Percentiles rank a stretch among this genome's conserved stretches.
These are phyloP conservation scores for Watsonalla cultraria DNA, from an alignment of 2,888 invertebrate species.

Conservation along the genomic window DNA sequence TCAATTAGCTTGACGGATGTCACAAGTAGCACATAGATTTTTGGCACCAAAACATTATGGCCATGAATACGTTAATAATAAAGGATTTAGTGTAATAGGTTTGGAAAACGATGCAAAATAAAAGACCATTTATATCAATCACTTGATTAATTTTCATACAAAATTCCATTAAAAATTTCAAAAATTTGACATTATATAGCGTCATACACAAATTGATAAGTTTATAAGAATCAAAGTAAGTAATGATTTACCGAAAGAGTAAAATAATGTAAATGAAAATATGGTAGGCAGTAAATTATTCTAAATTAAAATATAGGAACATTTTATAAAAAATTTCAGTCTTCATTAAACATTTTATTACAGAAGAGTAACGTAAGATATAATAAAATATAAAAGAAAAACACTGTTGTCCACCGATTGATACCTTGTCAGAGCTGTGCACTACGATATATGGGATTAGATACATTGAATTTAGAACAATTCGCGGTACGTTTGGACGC, in stretches of 20 bases:
- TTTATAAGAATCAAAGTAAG: constrained; percentile 71
- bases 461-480: constrained; percentile 10
- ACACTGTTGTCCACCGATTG: constrained; percentile 63
- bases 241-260: constrained; percentile 65
- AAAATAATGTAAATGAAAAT: constrained; percentile 68
- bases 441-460: constrained; percentile 17
- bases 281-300: constrained; percentile 72
- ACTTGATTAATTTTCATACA: constrained; percentile 76
- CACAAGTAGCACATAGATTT: background rate
- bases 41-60: background rate
- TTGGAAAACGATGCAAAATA: constrained; percentile 20
- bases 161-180: constrained; percentile 78
- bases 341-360: constrained; percentile 67
- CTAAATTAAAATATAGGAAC: constrained; percentile 78
- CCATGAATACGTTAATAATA: background rate
- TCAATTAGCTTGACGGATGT: background rate
- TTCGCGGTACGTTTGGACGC: constrained; percentile 14
- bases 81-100: background rate
- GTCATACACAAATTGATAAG: constrained; percentile 74
- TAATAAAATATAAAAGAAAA: constrained; percentile 41
- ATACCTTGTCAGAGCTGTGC: constrained; percentile 21
- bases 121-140: constrained; percentile 71
- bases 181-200: constrained; percentile 78
- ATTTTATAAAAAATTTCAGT: constrained; percentile 71
- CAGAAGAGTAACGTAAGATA: constrained; percentile 63